phyloP scores from a whole-genome alignment of 1,140 invertebrate species.

The Frieseomelitta varia region DNA sequence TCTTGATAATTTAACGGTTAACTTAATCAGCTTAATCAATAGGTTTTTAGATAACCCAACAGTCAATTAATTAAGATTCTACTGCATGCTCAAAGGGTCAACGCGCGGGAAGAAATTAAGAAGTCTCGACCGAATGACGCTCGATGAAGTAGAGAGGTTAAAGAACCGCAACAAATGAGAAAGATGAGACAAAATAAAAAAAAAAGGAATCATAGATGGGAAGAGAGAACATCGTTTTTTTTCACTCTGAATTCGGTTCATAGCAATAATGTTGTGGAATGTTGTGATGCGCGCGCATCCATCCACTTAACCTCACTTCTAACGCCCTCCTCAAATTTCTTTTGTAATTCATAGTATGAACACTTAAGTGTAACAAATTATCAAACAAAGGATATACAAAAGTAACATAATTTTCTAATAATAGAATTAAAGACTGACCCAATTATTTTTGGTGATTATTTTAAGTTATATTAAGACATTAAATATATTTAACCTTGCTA shows the following conservation, averaged over 20 bases:
- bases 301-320: background rate
- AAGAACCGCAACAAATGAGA: background rate
- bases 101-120: background rate
- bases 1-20: background rate
- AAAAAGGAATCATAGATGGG: background rate
- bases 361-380: no score
- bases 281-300: no score
- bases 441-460: no score
- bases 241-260: slow-evolving; percentile 59
- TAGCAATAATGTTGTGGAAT: no score
- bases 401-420: no score
- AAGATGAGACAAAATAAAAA: background rate
- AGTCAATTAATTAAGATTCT: background rate
- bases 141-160: background rate
- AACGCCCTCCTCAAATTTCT: no score
- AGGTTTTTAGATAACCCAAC: background rate
- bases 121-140: background rate
- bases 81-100: background rate
- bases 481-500: no score
- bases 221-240: slow-evolving; percentile 50
- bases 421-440: no score
- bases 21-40: slow-evolving; percentile 1
- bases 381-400: no score
- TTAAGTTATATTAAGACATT: no score
- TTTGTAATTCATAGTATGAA: no score